phyloP scores from a whole-genome alignment of 1,140 invertebrate species.

The Camponotus floridanus region DNA sequence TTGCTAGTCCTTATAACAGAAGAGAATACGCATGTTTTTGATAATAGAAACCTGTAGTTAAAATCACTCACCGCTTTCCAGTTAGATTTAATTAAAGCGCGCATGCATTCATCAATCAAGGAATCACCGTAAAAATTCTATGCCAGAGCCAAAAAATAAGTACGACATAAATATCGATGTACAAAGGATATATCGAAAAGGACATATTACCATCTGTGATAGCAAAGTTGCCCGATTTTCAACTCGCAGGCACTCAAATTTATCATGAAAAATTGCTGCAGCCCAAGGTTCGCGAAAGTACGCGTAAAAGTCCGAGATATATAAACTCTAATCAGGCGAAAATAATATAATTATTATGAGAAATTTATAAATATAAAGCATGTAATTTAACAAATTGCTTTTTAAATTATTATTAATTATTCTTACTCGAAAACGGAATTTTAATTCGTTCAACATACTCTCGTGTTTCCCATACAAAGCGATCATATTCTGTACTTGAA shows the following conservation, averaged over 20 bases:
- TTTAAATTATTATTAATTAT: background rate
- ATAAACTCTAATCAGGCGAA: conserved; percentile 60
- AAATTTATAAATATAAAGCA: background rate
- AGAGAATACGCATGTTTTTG: background rate
- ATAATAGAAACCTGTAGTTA: background rate
- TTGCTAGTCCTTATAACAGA: too few species aligned
- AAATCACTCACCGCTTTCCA: conserved; percentile 66
- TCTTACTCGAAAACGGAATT: conserved; percentile 86
- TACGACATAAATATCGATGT: too few species aligned
- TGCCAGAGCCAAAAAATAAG: background rate
- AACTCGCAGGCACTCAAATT: conserved; percentile 85
- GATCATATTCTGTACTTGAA: conserved; percentile 86
- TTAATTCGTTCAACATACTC: conserved; percentile 87
- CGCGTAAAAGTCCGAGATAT: conserved; percentile 88
- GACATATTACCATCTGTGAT: conserved; percentile 65
- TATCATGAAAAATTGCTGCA: conserved; percentile 87
- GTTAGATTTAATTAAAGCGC: conserved; percentile 46
- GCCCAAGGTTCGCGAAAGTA: conserved; percentile 89
- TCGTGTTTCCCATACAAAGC: conserved; percentile 89
- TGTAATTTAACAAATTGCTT: background rate
- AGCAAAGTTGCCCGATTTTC: conserved; percentile 71
- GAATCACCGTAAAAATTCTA: conserved; percentile 53
- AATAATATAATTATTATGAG: conserved; percentile 14
- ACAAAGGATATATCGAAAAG: background rate
- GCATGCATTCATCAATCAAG: conserved; percentile 60